Evolutionary conservation across 2,113 vertebrate genomes (phyloP).

Genomic region (Artemisiospiza belli): DNA sequence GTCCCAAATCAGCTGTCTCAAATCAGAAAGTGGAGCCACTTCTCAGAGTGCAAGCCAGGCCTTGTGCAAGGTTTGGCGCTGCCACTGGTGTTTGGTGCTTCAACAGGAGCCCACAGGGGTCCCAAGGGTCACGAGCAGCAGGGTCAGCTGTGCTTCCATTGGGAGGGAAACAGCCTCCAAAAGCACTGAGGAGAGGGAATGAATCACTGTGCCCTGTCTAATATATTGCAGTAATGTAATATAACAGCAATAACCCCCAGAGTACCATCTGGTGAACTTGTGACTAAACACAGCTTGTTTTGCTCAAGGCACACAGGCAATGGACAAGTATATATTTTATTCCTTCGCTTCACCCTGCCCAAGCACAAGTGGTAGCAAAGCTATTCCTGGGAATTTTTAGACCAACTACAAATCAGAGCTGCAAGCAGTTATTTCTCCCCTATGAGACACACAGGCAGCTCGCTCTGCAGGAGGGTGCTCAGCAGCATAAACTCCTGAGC

Average conservation of each 20-base stretch:
- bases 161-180: background rate
- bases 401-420: background rate
- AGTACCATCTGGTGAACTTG: slow-evolving; percentile 67
- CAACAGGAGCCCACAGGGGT: background rate
- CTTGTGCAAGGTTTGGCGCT: background rate
- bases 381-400: background rate
- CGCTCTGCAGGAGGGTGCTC: background rate
- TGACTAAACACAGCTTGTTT: slow-evolving; percentile 58
- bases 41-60: background rate
- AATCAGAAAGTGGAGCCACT: background rate
- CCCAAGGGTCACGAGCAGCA: background rate
- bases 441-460: background rate
- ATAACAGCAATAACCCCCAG: slow-evolving; percentile 55
- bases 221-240: slow-evolving; percentile 57
- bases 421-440: background rate
- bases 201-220: slow-evolving; percentile 42
- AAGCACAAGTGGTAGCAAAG: background rate
- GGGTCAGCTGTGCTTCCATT: background rate
- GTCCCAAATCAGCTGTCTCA: background rate
- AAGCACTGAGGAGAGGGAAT: slow-evolving; percentile 18
- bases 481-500: background rate
- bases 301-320: slow-evolving; percentile 21
- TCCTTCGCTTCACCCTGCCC: background rate
- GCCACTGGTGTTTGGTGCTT: background rate
- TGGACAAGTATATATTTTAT: slow-evolving; percentile 15